Conservation (phyloP, 2,888 invertebrate genomes). For the Latheticus oryzae region DNA sequence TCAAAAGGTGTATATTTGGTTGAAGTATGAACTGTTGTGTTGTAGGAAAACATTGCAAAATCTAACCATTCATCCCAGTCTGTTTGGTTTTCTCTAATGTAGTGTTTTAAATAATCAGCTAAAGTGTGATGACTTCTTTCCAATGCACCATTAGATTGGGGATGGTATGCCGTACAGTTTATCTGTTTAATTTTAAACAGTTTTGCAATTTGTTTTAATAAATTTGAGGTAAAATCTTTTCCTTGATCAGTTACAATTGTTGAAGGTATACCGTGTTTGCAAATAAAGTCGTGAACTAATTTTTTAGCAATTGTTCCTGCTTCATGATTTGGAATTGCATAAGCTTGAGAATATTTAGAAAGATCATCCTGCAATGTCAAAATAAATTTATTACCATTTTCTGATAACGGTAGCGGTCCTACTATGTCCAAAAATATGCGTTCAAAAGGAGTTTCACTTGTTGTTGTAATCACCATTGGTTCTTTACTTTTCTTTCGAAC, state of each 20-base stretch:
- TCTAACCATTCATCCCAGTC: conserved; percentile 56
- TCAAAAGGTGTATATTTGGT: conserved; percentile 16
- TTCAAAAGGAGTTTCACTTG: conserved; percentile 38
- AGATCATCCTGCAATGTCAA: conserved; percentile 25
- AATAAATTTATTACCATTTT: conserved; percentile 8
- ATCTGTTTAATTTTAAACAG: conserved; percentile 9
- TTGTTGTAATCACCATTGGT: conserved; percentile 42
- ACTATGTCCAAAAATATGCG: conserved; percentile 54
- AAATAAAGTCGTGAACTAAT: conserved; percentile 42
- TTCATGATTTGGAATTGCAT: conserved; percentile 36
- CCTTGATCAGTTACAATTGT: conserved; percentile 10
- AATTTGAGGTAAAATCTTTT: conserved; percentile 41
- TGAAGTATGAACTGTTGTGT: conserved; percentile 22
- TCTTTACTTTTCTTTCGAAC: conserved; percentile 8
- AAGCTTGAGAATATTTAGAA: conserved; percentile 34
- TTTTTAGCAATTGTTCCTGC: conserved; percentile 34
- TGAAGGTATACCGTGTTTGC: conserved; percentile 29
- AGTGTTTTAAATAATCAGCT: conserved; percentile 46
- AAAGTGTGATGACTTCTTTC: conserved; percentile 38
- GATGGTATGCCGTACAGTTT: conserved; percentile 39
- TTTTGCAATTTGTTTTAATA: conserved; percentile 47
- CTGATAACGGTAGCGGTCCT: conserved; percentile 51
- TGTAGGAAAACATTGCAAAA: conserved; percentile 41
- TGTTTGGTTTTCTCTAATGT: conserved; percentile 46
- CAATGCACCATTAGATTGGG: conserved; percentile 33